Evolutionary conservation across 2,888 invertebrate species (phyloP), one percentile per base, ranked within the genome.

Genomic region (Drosophila phalerata): DNA sequence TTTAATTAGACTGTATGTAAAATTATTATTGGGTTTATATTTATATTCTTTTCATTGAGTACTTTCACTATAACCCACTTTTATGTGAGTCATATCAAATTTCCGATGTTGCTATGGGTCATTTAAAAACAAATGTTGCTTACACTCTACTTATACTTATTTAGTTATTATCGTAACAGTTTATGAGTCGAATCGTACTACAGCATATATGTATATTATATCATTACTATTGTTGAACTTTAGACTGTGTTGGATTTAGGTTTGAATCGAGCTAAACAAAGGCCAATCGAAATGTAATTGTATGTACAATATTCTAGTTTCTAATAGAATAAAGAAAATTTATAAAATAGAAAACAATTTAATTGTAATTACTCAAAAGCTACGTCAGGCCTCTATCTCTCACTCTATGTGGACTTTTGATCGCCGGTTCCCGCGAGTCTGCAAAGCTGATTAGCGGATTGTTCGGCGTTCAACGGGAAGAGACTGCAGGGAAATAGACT

Each of bases 101-200:
- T 11, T 22, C 5, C 32, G 13, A 32, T 19, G 28, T 69, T 73
- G 52, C 38, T 45, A 19, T 37, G 38, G 11, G 32, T 40, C 65
- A 38, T 40, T 53, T 9, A 34, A 45, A 45, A 67, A 34, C 22
- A 37, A 15, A 63, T 61, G 62, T 58, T 52, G 52, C 51, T 49
- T 19, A 30, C 42, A 56, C 30, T 34, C 15, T 2, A 28, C 25
- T 38, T 38, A 17, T 51, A 25, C 45, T 64, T 73, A 69, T 69
- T 61, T 69, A 63, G 73, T 65, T 71, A 81, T 83, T 84, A 84
- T 86, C 81, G 71, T 70, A 65, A 63, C 55, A 81, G 32, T 40
- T 56, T 53, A 62, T 42, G 19, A 63, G 40, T 43, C 30, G 49
- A n/a, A 30, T 38, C 42, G 38, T 51, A 42, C 34, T 56, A 48